Evolutionary conservation across 2,888 invertebrate genomes (phyloP), one percentile per base, ranked within the genome.

Genomic region (Euzetes globulus): DNA sequence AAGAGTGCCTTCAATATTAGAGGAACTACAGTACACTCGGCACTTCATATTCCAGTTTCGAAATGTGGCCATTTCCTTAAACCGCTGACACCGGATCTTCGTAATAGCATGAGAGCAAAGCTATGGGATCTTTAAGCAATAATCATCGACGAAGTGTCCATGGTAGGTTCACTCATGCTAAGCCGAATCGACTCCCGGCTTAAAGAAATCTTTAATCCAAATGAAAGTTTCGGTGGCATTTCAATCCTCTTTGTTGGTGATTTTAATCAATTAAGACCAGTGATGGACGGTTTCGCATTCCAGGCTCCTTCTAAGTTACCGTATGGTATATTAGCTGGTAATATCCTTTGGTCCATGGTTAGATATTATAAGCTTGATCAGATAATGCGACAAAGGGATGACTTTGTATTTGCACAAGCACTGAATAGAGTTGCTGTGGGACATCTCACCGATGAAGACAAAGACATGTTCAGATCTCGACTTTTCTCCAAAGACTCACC

Each of bases 231-330:
- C 79, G 81, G 81, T 19, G 80, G 80, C 22, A 65, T 81, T 5
- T 81, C 81, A 13, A 77, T 82, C 9, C 74, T 82, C 15, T 77
- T 79, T 17, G 79, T 82, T 65, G 82, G 82, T 25, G 82, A 82
- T 75, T 78, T 77, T 11, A 60, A 70, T 22, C 76, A 76, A 55
- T 1, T 65, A 7, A 37, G 41, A 1, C 73, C 73, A 7, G 73
- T 73, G 1, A 50, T 58, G 15, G 77, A 76, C 65, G 6, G 37
- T 5, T 58, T 27, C 6, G n/a, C 65, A 4, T 77, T 71, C 73
- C 2, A 41, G 1, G n/a, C 50, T 3, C 9, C 29, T 22, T 52
- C 17, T n/a, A 27, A 19, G 4, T 47, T 19, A 2, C n/a, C 22
- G 17, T 37, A 47, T 15, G 17, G 50, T 73, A 1, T 25, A 1